These are phyloP conservation scores for Hylaea fasciaria DNA, from an alignment of 2,888 invertebrate genomes.

Conservation along the genomic window DNA sequence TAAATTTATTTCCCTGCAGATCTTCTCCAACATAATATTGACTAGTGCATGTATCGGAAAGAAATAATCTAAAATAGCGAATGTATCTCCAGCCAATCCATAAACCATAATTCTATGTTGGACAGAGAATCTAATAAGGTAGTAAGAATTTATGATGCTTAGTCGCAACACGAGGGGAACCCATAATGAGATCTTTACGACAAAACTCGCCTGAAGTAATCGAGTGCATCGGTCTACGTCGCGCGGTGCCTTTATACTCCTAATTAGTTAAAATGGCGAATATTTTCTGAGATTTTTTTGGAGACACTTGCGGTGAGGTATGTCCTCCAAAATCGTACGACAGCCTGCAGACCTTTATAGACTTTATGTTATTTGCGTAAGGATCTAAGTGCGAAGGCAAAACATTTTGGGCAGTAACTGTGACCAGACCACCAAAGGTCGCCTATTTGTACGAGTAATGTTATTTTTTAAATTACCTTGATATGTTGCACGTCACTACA, in stretches of 20 bases:
- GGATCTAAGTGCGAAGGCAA: constrained; percentile 18
- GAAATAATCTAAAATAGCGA: constrained; percentile 5
- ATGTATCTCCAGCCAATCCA: constrained; percentile 34
- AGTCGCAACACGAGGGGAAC: constrained; percentile 40
- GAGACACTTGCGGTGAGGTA: constrained; percentile 36
- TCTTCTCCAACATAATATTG: neutral
- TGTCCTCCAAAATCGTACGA: constrained; percentile 33
- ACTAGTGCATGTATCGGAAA: constrained; percentile 1
- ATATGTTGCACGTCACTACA: constrained; percentile 12
- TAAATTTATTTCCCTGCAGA: too few species aligned
- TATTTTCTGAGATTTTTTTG: constrained; percentile 44
- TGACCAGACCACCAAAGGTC: constrained; percentile 40
- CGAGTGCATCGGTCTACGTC: constrained; percentile 52
- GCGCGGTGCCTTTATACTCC: constrained; percentile 62
- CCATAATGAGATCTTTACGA: constrained; percentile 40
- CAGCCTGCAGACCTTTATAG: constrained; percentile 13
- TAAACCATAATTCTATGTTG: constrained; percentile 55
- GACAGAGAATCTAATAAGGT: constrained; percentile 39
- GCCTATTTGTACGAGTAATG: constrained; percentile 33
- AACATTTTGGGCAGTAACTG: constrained; percentile 35
- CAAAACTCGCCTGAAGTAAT: constrained; percentile 50
- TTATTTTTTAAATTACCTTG: constrained; percentile 23
- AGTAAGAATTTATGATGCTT: constrained; percentile 41
- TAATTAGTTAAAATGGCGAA: constrained; percentile 63
- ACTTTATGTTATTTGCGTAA: constrained; percentile 21